These are phyloP conservation scores for Palaemon carinicauda DNA, from an alignment of 1,140 invertebrate species.

Conservation along the genomic window DNA sequence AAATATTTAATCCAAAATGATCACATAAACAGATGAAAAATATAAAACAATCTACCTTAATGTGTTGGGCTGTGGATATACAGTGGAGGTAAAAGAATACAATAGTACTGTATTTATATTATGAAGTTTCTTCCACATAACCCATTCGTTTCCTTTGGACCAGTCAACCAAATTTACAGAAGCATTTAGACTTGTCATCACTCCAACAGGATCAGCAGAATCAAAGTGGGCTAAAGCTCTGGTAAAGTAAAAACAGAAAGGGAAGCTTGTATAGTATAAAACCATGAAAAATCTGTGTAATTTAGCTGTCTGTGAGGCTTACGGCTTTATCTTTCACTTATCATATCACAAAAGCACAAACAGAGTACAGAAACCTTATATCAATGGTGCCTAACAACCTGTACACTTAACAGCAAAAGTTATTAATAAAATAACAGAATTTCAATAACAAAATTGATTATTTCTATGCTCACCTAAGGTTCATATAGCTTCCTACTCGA, in stretches of 20 bases:
- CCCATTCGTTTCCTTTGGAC: slow-evolving; percentile 31
- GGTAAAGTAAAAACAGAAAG: neutral
- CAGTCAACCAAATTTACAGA: slow-evolving; percentile 25
- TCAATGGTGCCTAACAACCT: too few species aligned
- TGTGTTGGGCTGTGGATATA: slow-evolving; percentile 41
- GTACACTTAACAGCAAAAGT: too few species aligned
- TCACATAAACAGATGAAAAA: neutral
- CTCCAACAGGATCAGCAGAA: slow-evolving; percentile 37
- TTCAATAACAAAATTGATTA: too few species aligned
- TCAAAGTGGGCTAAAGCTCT: slow-evolving; percentile 48
- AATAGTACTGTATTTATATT: slow-evolving; percentile 42
- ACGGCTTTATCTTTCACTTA: too few species aligned
- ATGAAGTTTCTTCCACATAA: slow-evolving; percentile 50
- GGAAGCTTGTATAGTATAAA: neutral
- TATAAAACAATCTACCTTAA: neutral
- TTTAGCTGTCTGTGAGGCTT: neutral
- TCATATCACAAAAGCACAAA: too few species aligned
- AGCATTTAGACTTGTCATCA: slow-evolving; percentile 21
- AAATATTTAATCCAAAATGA: neutral
- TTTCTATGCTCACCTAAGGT: too few species aligned
- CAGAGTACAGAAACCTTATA: too few species aligned
- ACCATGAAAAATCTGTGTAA: neutral
- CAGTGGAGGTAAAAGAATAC: slow-evolving; percentile 45
- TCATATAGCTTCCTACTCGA: too few species aligned
- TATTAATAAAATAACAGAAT: too few species aligned